Percentiles rank a stretch among this genome's conserved stretches.
Evolutionary conservation across 2,113 vertebrate species (phyloP).

Genomic region (Dromas ardeola): DNA sequence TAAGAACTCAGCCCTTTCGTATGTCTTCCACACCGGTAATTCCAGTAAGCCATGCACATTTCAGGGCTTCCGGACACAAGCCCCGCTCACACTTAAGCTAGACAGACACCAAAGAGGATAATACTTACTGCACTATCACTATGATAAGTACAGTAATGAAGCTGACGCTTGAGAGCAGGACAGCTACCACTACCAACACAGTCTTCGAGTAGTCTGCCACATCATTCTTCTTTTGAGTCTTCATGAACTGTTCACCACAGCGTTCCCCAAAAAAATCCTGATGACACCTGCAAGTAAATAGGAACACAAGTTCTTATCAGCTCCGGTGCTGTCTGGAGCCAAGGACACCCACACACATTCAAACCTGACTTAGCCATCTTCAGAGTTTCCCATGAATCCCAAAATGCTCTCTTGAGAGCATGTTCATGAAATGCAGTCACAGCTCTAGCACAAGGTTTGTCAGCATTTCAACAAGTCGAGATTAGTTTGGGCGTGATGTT

Average conservation of each 20-base stretch:
- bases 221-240: constrained; percentile 65
- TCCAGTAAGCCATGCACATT: neutral
- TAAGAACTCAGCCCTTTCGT: neutral
- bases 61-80: neutral
- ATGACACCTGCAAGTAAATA: constrained; percentile 74
- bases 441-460: constrained; percentile 21
- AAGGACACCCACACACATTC: constrained; percentile 10
- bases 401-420: neutral
- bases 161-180: constrained; percentile 60
- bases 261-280: constrained; percentile 79
- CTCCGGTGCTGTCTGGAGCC: neutral
- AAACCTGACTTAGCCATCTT: neutral
- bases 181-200: constrained; percentile 57
- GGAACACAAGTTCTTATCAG: constrained; percentile 56
- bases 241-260: constrained; percentile 80
- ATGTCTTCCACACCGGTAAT: neutral
- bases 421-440: constrained; percentile 20
- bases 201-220: constrained; percentile 67
- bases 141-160: constrained; percentile 62
- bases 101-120: neutral
- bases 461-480: constrained; percentile 54
- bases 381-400: constrained; percentile 27
- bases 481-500: constrained; percentile 66
- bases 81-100: neutral
- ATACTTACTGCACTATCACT: constrained; percentile 77